Percentiles rank a stretch among this genome's conserved stretches.
Evolutionary conservation across 37 sponge, comb jelly and placozoan species (phyloP).

Genomic region (Diacarnus erythraeanus): DNA sequence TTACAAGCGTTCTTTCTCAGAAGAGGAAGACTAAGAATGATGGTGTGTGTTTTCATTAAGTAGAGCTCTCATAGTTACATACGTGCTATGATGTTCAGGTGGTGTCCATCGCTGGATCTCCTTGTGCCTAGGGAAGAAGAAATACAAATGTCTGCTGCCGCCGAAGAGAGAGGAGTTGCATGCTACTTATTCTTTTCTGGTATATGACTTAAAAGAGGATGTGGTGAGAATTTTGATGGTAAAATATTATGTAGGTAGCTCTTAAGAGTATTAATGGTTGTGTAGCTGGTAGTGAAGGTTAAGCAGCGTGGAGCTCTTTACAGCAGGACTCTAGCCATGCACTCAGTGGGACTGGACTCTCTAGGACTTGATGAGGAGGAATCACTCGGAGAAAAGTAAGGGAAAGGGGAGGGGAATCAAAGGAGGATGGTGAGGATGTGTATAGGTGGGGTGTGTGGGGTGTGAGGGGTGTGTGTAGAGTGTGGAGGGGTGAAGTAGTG

Average conservation of each 20-base stretch:
- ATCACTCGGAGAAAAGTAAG: not conserved
- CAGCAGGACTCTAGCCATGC: slow-evolving; percentile 17
- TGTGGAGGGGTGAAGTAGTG: not conserved
- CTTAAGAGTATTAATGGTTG: not conserved
- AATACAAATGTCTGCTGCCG: slow-evolving; percentile 27
- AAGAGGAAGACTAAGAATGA: not conserved
- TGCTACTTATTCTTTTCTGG: slow-evolving; percentile 37
- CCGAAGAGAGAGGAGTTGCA: slow-evolving; percentile 12
- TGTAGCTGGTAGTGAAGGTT: slow-evolving; percentile 37
- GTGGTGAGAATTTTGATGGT: slow-evolving; percentile 13
- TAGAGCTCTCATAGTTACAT: too few species aligned
- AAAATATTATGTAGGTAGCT: not conserved
- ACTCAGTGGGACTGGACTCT: slow-evolving; percentile 24
- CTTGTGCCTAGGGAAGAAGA: slow-evolving; percentile 28
- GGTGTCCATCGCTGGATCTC: slow-evolving; percentile 23
- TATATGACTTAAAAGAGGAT: slow-evolving; percentile 24
- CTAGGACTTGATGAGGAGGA: slow-evolving; percentile 10
- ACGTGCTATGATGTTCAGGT: not conserved
- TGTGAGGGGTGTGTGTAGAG: not conserved
- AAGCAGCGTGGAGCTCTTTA: slow-evolving; percentile 24
- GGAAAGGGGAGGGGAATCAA: slow-evolving; percentile 4
- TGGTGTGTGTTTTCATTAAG: not conserved
- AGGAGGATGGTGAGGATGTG: slow-evolving; percentile 8
- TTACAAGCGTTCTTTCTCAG: slow-evolving; percentile 19
- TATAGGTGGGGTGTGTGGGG: slow-evolving; percentile 5